Conservation (phyloP, 2,113 vertebrate genomes). For the Callionymus lyra region DNA sequence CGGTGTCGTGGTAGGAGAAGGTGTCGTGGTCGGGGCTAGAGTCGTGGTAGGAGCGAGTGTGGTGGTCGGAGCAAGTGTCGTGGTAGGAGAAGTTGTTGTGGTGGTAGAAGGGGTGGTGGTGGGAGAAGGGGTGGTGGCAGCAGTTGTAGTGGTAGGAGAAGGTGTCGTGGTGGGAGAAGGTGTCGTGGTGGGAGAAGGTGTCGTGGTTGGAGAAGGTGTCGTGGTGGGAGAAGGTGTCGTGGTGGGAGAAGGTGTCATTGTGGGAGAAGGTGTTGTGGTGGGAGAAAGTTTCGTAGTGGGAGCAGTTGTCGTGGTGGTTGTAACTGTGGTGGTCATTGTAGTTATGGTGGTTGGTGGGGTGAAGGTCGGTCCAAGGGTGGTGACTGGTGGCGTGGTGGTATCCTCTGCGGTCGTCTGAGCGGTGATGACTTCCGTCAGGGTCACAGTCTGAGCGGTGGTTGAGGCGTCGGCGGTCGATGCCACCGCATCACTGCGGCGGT, state of each 20-base stretch:
- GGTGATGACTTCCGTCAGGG: neutral
- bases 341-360: conserved; percentile 29
- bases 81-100: conserved; percentile 29
- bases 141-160: conserved; percentile 22
- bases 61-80: conserved; percentile 19
- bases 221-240: conserved; percentile 14
- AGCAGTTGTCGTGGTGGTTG: conserved; percentile 16
- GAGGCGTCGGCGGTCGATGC: neutral
- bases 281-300: conserved; percentile 31
- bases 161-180: conserved; percentile 15
- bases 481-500: too few relatives aligned
- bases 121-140: conserved; percentile 27
- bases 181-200: conserved; percentile 21
- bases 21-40: conserved; percentile 14
- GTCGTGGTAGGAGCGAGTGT: conserved; percentile 12
- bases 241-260: too few relatives aligned
- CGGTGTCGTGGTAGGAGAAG: conserved; percentile 36
- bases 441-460: neutral
- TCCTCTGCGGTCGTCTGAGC: neutral
- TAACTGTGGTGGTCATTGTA: conserved; percentile 39
- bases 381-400: neutral
- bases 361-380: conserved; percentile 22
- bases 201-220: conserved; percentile 12
- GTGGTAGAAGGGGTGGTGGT: conserved; percentile 29
- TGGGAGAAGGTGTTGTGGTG: too few relatives aligned